phyloP scores from a whole-genome alignment of 2,888 invertebrate species.

The Drosophila fungiperda region DNA sequence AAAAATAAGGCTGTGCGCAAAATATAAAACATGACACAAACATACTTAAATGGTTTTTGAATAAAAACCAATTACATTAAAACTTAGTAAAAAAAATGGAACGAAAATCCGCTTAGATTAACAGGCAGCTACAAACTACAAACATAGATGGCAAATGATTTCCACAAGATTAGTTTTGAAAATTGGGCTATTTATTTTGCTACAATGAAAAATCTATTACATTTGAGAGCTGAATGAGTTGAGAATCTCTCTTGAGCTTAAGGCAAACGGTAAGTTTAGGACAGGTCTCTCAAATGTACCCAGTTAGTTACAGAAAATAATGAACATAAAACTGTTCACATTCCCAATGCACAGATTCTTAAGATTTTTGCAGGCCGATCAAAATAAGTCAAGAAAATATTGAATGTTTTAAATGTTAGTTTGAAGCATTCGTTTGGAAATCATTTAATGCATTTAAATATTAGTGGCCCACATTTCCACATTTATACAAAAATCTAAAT shows the following conservation, averaged over 20 bases:
- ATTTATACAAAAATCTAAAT: background rate
- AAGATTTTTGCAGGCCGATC: background rate
- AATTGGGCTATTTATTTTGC: background rate
- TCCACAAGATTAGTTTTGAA: background rate
- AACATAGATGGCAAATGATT: constrained; percentile 6
- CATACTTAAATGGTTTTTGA: constrained; percentile 29
- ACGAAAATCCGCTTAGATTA: constrained; percentile 7
- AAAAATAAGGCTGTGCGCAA: constrained; percentile 75
- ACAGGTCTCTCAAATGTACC: background rate
- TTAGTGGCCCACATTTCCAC: background rate
- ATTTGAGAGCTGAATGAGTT: constrained; percentile 7
- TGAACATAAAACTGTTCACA: constrained; percentile 1
- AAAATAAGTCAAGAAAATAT: background rate
- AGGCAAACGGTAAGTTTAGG: constrained; percentile 33
- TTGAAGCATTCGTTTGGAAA: background rate
- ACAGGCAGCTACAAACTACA: background rate
- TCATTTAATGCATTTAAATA: constrained; percentile 15
- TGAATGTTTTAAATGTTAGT: background rate
- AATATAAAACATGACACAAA: constrained; percentile 40
- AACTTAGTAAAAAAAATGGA: constrained; percentile 31
- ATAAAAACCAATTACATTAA: constrained; percentile 16
- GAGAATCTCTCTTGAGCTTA: background rate
- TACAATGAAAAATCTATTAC: constrained; percentile 11
- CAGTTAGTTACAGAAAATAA: background rate
- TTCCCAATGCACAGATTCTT: constrained; percentile 7